Evolutionary conservation across 2,888 invertebrate genomes (phyloP).

Genomic region (Athalia circularis): DNA sequence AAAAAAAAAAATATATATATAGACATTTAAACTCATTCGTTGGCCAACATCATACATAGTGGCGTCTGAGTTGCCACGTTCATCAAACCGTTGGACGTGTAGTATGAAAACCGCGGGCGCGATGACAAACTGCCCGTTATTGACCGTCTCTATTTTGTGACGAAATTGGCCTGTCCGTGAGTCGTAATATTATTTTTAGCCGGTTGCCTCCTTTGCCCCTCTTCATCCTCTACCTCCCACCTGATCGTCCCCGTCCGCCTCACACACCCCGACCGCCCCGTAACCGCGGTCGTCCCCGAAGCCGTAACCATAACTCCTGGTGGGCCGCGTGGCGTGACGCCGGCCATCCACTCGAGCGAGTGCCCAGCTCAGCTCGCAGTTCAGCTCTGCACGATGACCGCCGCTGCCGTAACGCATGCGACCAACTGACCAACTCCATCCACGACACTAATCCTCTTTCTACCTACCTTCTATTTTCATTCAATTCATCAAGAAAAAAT

Average conservation of each 20-base stretch:
- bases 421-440: conserved; percentile 55
- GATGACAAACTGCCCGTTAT: conserved; percentile 50
- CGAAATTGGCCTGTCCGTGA: conserved; percentile 68
- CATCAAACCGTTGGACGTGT: no score
- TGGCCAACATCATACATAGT: no score
- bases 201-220: conserved; percentile 55
- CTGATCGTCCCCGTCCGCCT: conserved; percentile 4
- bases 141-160: conserved; percentile 54
- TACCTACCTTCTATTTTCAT: conserved; percentile 46
- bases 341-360: conserved; percentile 65
- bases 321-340: conserved; percentile 68
- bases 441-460: conserved; percentile 56
- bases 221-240: conserved; percentile 20
- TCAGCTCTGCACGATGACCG: no score
- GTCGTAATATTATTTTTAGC: conserved; percentile 71
- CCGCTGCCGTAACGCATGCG: conserved; percentile 60
- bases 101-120: background rate
- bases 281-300: conserved; percentile 56
- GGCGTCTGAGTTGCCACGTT: no score
- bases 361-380: background rate
- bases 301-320: conserved; percentile 71
- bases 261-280: conserved; percentile 22
- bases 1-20: background rate
- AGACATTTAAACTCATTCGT: conserved; percentile 14
- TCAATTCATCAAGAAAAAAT: conserved; percentile 51